These are phyloP conservation scores for Ormyrus nitidulus DNA, from an alignment of 2,888 invertebrate species.

Conservation along the genomic window DNA sequence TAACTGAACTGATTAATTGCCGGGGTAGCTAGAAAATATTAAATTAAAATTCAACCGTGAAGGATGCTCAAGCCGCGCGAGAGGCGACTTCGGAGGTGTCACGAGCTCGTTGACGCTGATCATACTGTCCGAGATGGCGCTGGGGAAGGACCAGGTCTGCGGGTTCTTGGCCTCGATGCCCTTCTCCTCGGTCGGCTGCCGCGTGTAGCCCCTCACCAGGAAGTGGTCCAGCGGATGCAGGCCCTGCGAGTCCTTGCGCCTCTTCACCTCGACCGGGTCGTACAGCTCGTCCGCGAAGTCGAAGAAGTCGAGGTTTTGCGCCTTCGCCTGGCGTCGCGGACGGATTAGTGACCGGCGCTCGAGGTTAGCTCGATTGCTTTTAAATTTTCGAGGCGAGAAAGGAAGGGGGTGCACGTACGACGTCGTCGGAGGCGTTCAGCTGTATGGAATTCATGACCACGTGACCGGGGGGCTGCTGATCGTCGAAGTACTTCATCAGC, in stretches of 20 bases:
- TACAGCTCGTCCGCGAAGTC: conserved; percentile 63
- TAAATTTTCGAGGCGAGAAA: too few relatives aligned
- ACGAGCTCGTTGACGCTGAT: not conserved
- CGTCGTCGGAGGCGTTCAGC: conserved; percentile 63
- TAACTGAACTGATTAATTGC: too few relatives aligned
- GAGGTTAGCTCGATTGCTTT: too few relatives aligned
- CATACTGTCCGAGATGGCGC: not conserved
- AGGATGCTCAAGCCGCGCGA: not conserved
- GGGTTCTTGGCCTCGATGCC: conserved; percentile 56
- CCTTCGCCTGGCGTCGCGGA: not conserved
- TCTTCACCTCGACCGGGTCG: conserved; percentile 47
- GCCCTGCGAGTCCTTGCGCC: conserved; percentile 57
- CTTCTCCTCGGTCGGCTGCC: conserved; percentile 62
- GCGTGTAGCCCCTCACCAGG: conserved; percentile 57
- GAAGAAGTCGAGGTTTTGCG: conserved; percentile 57
- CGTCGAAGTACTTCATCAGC: conserved; percentile 65
- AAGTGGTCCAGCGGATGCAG: conserved; percentile 68
- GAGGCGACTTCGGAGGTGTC: not conserved
- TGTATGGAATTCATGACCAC: conserved; percentile 70
- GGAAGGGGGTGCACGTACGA: too few relatives aligned
- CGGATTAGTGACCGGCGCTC: too few relatives aligned
- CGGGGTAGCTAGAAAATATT: too few relatives aligned
- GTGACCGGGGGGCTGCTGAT: conserved; percentile 68
- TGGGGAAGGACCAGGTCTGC: conserved; percentile 22
- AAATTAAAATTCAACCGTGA: not conserved